Evolutionary conservation across 1,140 invertebrate species (phyloP), one percentile per base, ranked within the genome.

Genomic region (Formica exsecta): DNA sequence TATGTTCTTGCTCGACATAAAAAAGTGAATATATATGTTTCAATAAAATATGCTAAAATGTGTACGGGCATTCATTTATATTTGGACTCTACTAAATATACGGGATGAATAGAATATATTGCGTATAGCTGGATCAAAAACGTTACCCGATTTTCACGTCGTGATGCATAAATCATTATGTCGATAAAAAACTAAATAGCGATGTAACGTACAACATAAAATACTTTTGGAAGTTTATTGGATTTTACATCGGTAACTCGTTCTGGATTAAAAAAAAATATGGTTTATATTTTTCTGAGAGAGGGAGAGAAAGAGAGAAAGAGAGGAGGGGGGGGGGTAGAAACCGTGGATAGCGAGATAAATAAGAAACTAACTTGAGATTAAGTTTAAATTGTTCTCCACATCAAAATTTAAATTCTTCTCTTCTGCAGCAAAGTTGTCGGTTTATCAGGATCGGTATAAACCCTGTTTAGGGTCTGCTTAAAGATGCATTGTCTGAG

Each of bases 161-260:
- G 54, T 61, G 32, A 75, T 75, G 57, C 73, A 75, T 75, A 75
- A 75, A 75, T 75, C 54, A 75, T 75, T 13, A 36, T 41, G 19
- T 61, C 36, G 54, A 61, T 75, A 54, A 75, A 16, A n/a, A 74
- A 74, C 8, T 75, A 32, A 74, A 75, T 59, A 61, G 73, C 54
- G 22, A 41, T 75, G 25, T 61, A 75, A 61, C 19, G 22, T 41
- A 61, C 22, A 22, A 22, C 13, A 25, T 61, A 61, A 75, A 75
- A 75, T 41, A 75, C 25, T 75, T 75, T 32, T 75, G 16, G 8
- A 61, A 61, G 7, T 32, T 61, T 57, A 22, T 3, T 22, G n/a
- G 13, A 22, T 22, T 51, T 51, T 19, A 51, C 4, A 51, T 51
- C 8, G 16, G 3, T 51, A 16, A 5, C 5, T 3, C 4, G 48